Percentiles rank a stretch among this genome's conserved stretches.
phyloP scores from a whole-genome alignment of 2,888 invertebrate species.

The Cataglyphis livida region DNA sequence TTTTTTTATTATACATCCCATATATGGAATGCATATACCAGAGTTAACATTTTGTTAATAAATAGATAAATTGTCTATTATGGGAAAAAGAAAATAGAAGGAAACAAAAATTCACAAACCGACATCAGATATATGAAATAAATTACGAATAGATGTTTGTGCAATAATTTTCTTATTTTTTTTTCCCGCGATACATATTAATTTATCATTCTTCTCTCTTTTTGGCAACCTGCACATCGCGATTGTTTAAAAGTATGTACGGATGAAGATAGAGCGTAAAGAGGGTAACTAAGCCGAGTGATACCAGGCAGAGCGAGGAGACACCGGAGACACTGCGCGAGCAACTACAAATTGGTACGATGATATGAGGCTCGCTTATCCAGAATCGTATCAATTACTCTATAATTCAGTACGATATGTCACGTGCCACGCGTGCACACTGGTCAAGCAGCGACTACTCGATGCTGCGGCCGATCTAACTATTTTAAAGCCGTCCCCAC shows the following conservation, averaged over 20 bases:
- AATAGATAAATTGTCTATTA: background rate
- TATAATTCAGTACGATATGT: slow-evolving; percentile 70
- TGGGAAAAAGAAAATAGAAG: background rate
- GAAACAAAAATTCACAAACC: background rate
- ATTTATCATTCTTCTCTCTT: background rate
- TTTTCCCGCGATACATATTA: background rate
- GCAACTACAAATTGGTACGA: slow-evolving; percentile 30
- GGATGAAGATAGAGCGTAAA: slow-evolving; percentile 12
- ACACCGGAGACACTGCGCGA: slow-evolving; percentile 14
- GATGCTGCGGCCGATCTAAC: slow-evolving; percentile 31
- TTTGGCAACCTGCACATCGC: background rate
- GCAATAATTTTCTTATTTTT: background rate
- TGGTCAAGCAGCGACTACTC: slow-evolving; percentile 46
- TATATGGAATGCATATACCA: background rate
- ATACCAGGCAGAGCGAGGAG: slow-evolving; percentile 18
- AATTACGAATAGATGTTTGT: background rate
- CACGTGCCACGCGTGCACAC: slow-evolving; percentile 68
- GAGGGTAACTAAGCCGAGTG: background rate
- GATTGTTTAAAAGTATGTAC: background rate
- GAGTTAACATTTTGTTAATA: background rate
- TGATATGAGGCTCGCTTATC: slow-evolving; percentile 36
- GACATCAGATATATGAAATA: background rate
- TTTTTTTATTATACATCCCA: background rate
- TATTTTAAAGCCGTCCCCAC: slow-evolving; percentile 49
- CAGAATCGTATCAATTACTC: slow-evolving; percentile 61